These are phyloP conservation scores for Apocrypta bakeri DNA, from an alignment of 1,140 invertebrate genomes.

Conservation along the genomic window DNA sequence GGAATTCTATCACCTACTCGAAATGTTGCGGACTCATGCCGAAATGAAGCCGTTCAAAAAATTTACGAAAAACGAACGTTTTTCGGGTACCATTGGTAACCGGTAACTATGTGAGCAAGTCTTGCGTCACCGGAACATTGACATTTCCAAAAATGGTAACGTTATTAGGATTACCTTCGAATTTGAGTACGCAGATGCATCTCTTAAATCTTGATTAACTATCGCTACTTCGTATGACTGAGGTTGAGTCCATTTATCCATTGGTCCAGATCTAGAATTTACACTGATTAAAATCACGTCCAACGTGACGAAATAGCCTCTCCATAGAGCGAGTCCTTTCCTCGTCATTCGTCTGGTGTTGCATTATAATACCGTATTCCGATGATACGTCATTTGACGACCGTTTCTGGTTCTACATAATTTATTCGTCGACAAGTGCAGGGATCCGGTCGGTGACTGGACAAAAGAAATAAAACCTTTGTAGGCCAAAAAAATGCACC, in stretches of 20 bases:
- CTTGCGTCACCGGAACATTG: neutral
- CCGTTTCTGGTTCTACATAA: constrained; percentile 45
- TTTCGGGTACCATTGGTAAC: neutral
- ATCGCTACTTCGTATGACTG: constrained; percentile 36
- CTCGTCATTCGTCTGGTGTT: neutral
- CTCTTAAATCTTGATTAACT: constrained; percentile 50
- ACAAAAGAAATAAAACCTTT: constrained; percentile 54
- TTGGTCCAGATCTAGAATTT: constrained; percentile 71
- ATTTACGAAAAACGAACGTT: no score
- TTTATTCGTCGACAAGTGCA: constrained; percentile 38
- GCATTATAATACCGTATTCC: constrained; percentile 36
- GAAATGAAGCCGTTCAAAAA: constrained; percentile 30
- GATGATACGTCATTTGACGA: constrained; percentile 43
- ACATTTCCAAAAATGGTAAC: constrained; percentile 49
- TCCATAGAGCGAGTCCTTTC: constrained; percentile 49
- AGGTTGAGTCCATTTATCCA: constrained; percentile 57
- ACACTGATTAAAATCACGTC: constrained; percentile 70
- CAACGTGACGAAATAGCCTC: constrained; percentile 65
- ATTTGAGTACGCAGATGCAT: constrained; percentile 41
- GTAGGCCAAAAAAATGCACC: constrained; percentile 40
- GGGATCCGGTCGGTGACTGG: constrained; percentile 47
- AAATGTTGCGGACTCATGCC: constrained; percentile 45
- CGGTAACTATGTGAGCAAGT: constrained; percentile 18
- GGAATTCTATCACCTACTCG: constrained; percentile 42
- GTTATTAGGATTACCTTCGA: constrained; percentile 49